Conservation (phyloP, 2,113 vertebrate species). For the Eurypyga helias region DNA sequence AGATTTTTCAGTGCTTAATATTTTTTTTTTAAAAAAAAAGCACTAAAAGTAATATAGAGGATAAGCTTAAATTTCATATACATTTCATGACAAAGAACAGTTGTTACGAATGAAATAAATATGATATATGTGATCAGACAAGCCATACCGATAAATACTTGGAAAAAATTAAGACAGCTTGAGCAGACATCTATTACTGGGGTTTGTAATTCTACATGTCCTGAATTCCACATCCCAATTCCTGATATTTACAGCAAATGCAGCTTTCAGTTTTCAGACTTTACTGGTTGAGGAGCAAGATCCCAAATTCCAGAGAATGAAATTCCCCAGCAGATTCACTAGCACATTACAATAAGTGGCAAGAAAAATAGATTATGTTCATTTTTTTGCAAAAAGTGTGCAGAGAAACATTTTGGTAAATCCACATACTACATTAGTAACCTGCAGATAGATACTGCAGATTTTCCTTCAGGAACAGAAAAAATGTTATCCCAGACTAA, state of each 20-base stretch:
- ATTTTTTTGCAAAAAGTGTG: background rate
- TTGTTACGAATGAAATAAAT: background rate
- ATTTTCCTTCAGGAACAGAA: background rate
- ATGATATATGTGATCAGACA: background rate
- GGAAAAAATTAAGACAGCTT: background rate
- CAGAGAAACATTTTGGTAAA: background rate
- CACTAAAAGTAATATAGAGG: background rate
- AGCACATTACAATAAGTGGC: background rate
- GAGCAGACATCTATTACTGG: background rate
- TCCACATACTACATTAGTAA: background rate
- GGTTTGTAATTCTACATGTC: background rate
- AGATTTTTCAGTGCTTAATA: background rate
- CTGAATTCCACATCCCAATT: background rate
- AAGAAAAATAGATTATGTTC: background rate
- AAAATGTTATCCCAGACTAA: background rate
- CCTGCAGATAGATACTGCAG: background rate
- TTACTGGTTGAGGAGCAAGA: background rate
- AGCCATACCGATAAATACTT: background rate
- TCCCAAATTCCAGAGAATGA: background rate
- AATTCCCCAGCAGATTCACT: background rate
- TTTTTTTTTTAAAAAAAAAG: background rate
- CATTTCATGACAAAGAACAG: background rate
- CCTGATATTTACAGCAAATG: background rate
- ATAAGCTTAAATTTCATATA: background rate
- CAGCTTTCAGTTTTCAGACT: background rate